These are phyloP conservation scores for Orthosia cruda DNA, from an alignment of 2,888 invertebrate species.

Conservation along the genomic window DNA sequence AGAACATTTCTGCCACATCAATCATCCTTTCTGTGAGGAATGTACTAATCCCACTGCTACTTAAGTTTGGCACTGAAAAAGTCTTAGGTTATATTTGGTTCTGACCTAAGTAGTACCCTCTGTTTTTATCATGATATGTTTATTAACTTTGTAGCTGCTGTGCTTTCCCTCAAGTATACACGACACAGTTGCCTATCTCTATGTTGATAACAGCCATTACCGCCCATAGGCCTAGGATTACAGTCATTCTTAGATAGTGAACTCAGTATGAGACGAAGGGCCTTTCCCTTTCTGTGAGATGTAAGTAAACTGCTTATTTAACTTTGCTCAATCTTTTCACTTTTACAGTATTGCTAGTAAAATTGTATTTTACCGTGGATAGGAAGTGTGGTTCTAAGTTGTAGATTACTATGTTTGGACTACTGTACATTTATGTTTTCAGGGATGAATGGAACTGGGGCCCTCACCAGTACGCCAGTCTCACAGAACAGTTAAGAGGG, in stretches of 20 bases:
- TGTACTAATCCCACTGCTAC: no score
- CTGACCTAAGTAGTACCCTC: not conserved
- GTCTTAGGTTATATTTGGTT: not conserved
- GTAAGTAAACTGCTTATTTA: slow-evolving; percentile 25
- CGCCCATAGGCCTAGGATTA: slow-evolving; percentile 7
- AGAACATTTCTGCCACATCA: not conserved
- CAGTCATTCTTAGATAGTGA: slow-evolving; percentile 16
- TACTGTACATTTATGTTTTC: not conserved
- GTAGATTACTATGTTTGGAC: not conserved
- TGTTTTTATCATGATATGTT: not conserved
- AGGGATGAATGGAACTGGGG: no score
- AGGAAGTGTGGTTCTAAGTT: not conserved
- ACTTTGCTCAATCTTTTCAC: slow-evolving; percentile 25
- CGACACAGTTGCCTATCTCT: slow-evolving; percentile 4
- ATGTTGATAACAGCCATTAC: slow-evolving; percentile 17
- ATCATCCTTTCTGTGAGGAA: not conserved
- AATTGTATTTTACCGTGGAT: slow-evolving; percentile 19
- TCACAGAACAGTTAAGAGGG: no score
- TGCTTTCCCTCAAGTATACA: slow-evolving; percentile 9
- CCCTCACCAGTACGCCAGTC: no score
- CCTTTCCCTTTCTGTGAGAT: slow-evolving; percentile 26
- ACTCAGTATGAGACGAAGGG: not conserved
- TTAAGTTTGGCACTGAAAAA: slow-evolving; percentile 2
- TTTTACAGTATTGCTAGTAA: slow-evolving; percentile 19
- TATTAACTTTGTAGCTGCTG: not conserved